phyloP scores from a whole-genome alignment of 30 jellyfish, hydroid and myxozoan genomes.

The Turritopsis rubra region DNA sequence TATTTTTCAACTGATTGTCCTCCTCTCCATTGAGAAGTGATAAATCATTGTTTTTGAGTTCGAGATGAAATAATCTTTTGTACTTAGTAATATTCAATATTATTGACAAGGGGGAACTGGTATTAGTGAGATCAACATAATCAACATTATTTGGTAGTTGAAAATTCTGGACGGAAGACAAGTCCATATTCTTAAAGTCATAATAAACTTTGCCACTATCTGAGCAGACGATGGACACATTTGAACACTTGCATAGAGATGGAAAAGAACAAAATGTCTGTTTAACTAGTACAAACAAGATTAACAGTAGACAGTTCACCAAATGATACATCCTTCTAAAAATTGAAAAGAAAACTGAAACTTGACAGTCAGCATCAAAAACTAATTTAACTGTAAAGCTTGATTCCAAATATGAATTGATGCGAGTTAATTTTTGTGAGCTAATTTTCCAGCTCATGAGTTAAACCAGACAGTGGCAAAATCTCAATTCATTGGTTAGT shows the following conservation, averaged over 20 bases:
- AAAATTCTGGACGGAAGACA: background rate
- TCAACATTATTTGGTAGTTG: background rate
- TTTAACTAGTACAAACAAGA: background rate
- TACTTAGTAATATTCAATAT: background rate
- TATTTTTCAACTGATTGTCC: background rate
- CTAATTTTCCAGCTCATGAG: no score
- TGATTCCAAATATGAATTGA: no score
- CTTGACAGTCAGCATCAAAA: no score
- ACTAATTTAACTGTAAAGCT: no score
- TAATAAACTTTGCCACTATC: background rate
- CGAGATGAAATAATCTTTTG: background rate
- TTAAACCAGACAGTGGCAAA: no score
- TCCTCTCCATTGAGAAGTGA: background rate
- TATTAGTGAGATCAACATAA: background rate
- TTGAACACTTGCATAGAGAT: background rate
- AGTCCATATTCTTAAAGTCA: background rate
- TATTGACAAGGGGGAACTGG: background rate
- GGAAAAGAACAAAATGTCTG: background rate
- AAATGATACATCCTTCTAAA: no score
- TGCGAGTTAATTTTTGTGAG: no score
- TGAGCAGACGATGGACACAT: background rate
- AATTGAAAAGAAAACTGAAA: no score
- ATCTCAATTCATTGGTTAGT: no score
- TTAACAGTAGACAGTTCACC: background rate
- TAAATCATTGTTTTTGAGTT: background rate